Evolutionary conservation across 2,113 vertebrate species (phyloP).

Genomic region (Spea bombifrons): DNA sequence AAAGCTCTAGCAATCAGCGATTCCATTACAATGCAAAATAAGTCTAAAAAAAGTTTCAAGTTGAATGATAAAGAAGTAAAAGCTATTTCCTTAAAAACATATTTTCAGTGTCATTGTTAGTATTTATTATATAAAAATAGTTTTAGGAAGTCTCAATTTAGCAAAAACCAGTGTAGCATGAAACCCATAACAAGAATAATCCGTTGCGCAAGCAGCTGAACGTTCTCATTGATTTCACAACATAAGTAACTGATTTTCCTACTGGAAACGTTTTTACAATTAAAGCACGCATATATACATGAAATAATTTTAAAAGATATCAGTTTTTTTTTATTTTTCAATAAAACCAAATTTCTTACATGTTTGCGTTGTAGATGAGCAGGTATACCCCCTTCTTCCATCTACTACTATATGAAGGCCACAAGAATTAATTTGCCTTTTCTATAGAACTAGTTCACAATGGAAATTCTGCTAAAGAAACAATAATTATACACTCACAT

Average conservation of each 20-base stretch:
- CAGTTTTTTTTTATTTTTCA: too few relatives aligned
- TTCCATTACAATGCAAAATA: not conserved
- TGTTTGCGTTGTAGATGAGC: too few relatives aligned
- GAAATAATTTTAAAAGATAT: too few relatives aligned
- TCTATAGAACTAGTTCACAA: too few relatives aligned
- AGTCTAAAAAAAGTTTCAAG: not conserved
- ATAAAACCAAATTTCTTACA: too few relatives aligned
- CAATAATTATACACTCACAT: too few relatives aligned
- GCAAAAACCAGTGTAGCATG: constrained; percentile 18
- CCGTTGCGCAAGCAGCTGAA: constrained; percentile 14
- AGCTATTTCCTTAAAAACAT: constrained; percentile 13
- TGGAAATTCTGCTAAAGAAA: too few relatives aligned
- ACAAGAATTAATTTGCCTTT: too few relatives aligned
- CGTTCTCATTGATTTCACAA: constrained; percentile 22
- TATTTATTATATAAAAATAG: constrained; percentile 28
- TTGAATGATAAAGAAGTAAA: not conserved
- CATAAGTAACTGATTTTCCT: not conserved
- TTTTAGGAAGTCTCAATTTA: constrained; percentile 39
- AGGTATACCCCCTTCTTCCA: too few relatives aligned
- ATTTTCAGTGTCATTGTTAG: constrained; percentile 24
- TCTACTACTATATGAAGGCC: too few relatives aligned
- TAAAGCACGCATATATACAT: too few relatives aligned
- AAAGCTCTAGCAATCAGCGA: not conserved
- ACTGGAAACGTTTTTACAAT: too few relatives aligned
- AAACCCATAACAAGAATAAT: not conserved